Percentiles rank a stretch among this genome's conserved stretches.
These are phyloP conservation scores for Pterocles gutturalis DNA, from an alignment of 2,113 vertebrate genomes.

Conservation along the genomic window DNA sequence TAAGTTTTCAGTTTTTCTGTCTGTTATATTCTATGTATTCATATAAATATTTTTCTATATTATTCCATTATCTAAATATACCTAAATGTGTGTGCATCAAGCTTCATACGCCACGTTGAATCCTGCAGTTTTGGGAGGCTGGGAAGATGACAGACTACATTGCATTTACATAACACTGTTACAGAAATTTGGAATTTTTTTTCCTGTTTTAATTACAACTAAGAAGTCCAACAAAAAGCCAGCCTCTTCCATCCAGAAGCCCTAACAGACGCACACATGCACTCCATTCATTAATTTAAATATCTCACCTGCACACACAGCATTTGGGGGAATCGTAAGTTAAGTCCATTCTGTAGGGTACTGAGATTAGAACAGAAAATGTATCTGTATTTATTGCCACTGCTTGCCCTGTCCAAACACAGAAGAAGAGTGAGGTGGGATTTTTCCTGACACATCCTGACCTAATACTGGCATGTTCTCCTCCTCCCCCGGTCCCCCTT, in stretches of 20 bases:
- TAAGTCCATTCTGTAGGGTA: background rate
- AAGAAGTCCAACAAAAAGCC: background rate
- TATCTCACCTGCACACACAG: background rate
- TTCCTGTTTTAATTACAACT: background rate
- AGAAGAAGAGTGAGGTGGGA: background rate
- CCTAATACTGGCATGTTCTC: background rate
- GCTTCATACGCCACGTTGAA: background rate
- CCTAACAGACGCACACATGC: background rate
- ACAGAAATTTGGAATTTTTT: background rate
- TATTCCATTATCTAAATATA: background rate
- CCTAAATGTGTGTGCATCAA: background rate
- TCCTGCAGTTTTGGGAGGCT: background rate
- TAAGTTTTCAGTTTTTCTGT: background rate
- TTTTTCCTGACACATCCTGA: background rate
- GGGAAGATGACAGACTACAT: background rate
- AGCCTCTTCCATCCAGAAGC: background rate
- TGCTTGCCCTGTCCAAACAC: background rate
- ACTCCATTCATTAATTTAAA: background rate
- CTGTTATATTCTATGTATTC: background rate
- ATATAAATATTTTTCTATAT: background rate
- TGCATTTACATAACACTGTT: background rate
- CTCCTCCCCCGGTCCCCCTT: background rate
- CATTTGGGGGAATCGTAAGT: background rate
- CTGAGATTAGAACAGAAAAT: background rate
- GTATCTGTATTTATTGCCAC: background rate